These are phyloP conservation scores for Forbesichthys papilliferus DNA, from an alignment of 2,113 vertebrate species.

Conservation along the genomic window DNA sequence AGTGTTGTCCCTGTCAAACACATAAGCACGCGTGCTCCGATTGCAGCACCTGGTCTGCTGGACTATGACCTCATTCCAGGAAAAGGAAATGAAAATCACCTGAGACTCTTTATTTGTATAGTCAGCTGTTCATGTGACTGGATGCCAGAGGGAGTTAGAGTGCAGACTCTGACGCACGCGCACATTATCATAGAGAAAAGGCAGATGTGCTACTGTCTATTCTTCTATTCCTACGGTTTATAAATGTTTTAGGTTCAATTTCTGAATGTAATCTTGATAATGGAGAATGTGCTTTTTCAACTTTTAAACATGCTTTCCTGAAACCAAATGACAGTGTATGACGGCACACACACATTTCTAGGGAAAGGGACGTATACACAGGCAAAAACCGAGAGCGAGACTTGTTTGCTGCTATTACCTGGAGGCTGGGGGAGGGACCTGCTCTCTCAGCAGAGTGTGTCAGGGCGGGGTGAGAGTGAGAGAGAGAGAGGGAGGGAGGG, in stretches of 20 bases:
- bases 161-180: constrained; percentile 43
- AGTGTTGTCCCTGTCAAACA: constrained; percentile 38
- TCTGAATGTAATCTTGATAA: too few species aligned
- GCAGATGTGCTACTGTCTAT: not conserved
- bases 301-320: too few species aligned
- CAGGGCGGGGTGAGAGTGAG: constrained; percentile 50
- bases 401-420: constrained; percentile 62
- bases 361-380: constrained; percentile 25
- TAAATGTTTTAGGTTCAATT: too few species aligned
- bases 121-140: constrained; percentile 66
- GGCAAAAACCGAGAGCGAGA: constrained; percentile 30
- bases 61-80: constrained; percentile 72
- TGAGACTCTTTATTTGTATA: constrained; percentile 68
- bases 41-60: constrained; percentile 40
- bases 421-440: constrained; percentile 59
- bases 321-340: not conserved
- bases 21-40: not conserved
- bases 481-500: constrained; percentile 43
- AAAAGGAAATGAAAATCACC: constrained; percentile 65
- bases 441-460: constrained; percentile 60
- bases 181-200: constrained; percentile 1
- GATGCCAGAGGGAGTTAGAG: constrained; percentile 39
- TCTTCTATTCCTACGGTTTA: too few species aligned
- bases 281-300: too few species aligned
- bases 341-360: not conserved